Base-by-base conservation (phyloP, 2,113 vertebrate genomes). In the Hippocampus comes region DNA sequence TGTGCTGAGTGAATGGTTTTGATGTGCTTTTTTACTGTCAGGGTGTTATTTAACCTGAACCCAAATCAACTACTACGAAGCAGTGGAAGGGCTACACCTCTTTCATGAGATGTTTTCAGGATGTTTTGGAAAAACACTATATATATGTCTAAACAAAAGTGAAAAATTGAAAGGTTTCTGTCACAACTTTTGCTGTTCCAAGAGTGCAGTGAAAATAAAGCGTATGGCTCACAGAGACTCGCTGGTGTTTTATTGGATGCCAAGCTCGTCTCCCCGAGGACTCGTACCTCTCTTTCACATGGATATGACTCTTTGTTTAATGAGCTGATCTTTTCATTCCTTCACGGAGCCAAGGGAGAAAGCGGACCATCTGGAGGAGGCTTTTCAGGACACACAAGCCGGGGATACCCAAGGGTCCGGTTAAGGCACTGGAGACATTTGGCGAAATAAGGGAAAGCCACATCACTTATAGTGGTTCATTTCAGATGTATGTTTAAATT, bases 321-420 rank as follows among this genome's bases (percentile, higher is more conserved):
- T 92, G 91, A 90, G 86, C 73, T 83, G 79, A 89, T 88, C 90
- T 90, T 91, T 92, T 91, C 88, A 90, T 91, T 91, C 89, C 89
- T 82, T 88, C 84, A 83, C 77, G 84, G 76, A 78, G 70, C 14
- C 64, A 82, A 78, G 65, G 72, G 79, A 86, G 84, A 91, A 87
- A 88, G 82, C 77, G 65, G 86, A 83, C 92, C 93, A 94, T 94
- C 93, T 93, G 93, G 87, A 82, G 80, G 74, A 78, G 79, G 72
- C 78, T 82, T 80, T 86, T 84, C 78, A 82, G 73, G 68, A 63
- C 73, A 70, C 73, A 77, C 27, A 80, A 70, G 63, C 76, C 46
- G 27, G 66, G 60, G 84, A 88, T 81, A 79, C 85, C 81, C 87
- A 69, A 63, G 79, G 85, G 89, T 76, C 81, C 73, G 70, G 81